Conservation (phyloP, 2,797 vertebrate genomes). For the Myotis pilosus region DNA sequence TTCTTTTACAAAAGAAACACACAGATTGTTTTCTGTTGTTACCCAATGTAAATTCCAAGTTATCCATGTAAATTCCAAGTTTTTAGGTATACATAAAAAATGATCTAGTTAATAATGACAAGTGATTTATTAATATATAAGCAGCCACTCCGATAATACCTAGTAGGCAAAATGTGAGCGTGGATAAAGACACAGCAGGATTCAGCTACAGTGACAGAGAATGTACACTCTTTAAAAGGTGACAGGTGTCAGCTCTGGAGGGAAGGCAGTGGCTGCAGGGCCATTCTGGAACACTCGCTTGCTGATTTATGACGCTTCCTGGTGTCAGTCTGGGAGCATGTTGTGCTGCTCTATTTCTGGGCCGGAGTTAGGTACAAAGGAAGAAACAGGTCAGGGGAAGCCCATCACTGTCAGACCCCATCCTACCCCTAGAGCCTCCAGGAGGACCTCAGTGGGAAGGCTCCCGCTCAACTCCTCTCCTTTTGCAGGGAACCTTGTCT, state of each 20-base stretch:
- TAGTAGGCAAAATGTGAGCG: background rate
- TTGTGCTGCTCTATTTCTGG: constrained; percentile 54
- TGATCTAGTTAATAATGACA: constrained; percentile 40
- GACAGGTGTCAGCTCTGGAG: constrained; percentile 58
- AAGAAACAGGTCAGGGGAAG: constrained; percentile 61
- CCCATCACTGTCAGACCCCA: constrained; percentile 23
- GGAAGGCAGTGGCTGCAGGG: constrained; percentile 19
- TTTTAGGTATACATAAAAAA: constrained; percentile 55
- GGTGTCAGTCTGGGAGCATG: constrained; percentile 46
- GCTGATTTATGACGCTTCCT: constrained; percentile 61
- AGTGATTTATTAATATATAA: constrained; percentile 58
- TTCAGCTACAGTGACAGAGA: constrained; percentile 45
- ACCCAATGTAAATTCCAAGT: background rate
- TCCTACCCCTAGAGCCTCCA: background rate
- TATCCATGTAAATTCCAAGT: constrained; percentile 1
- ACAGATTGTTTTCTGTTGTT: background rate
- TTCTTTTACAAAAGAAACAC: background rate
- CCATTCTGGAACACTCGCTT: constrained; percentile 48
- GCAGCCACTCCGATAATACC: constrained; percentile 24
- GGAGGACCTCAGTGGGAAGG: background rate
- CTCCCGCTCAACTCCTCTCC: background rate
- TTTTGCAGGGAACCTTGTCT: background rate
- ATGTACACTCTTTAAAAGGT: constrained; percentile 46
- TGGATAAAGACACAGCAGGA: background rate
- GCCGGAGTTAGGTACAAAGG: constrained; percentile 51